These are phyloP conservation scores for Oxyura jamaicensis DNA, from an alignment of 2,113 vertebrate species.

Conservation along the genomic window DNA sequence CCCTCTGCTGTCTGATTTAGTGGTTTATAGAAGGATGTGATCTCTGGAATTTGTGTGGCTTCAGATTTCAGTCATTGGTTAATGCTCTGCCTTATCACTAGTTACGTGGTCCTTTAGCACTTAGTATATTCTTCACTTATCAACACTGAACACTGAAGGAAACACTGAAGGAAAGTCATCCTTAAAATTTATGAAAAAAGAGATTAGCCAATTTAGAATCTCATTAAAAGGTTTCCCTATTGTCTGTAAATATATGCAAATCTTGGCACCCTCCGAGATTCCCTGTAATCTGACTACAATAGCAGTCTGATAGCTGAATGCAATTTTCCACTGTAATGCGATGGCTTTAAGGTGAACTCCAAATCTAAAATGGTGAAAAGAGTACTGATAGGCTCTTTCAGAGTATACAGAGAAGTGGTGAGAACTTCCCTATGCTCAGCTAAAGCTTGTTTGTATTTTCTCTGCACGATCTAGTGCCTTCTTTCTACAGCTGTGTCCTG, in stretches of 20 bases:
- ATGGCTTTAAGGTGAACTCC: not conserved
- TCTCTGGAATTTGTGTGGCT: not conserved
- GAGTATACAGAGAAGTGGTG: fast-evolving
- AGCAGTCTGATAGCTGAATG: not conserved
- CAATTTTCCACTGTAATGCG: not conserved
- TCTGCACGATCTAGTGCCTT: not conserved
- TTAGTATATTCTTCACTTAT: not conserved
- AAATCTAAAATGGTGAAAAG: not conserved
- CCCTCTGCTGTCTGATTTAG: not conserved
- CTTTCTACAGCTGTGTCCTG: not conserved
- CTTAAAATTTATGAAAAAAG: not conserved
- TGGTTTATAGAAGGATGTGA: not conserved
- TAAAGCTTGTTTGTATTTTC: not conserved
- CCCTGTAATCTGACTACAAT: not conserved
- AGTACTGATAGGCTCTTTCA: not conserved
- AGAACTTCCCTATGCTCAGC: not conserved
- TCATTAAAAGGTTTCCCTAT: not conserved
- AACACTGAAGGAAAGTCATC: not conserved
- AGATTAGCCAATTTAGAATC: slow-evolving; percentile 21
- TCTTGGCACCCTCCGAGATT: not conserved
- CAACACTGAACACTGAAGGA: not conserved
- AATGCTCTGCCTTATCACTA: not conserved
- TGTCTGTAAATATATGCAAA: too few species aligned
- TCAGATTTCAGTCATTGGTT: not conserved
- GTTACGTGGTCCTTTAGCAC: not conserved